A percentile compares a stretch with the other conserved stretches of the same genome.
Evolutionary conservation across 2,797 vertebrate species (phyloP).

Genomic region (Mycteria americana): DNA sequence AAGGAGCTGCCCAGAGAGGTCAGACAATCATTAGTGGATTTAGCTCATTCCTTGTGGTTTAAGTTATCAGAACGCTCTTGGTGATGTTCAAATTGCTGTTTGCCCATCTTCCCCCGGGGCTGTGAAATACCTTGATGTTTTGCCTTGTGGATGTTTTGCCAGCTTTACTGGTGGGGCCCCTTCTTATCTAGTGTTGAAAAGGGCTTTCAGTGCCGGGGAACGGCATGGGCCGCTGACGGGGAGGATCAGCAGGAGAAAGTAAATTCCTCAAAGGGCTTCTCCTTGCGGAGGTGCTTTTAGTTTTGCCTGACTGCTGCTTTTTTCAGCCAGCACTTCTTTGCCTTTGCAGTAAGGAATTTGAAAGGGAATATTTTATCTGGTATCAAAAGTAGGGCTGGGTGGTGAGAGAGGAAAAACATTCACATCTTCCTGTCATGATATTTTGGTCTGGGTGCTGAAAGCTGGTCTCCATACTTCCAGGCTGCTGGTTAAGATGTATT

Average conservation of each 20-base stretch:
- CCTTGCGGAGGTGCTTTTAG: background rate
- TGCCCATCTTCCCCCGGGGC: background rate
- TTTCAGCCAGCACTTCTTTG: background rate
- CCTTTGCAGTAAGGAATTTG: background rate
- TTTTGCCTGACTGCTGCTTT: background rate
- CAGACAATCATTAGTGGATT: background rate
- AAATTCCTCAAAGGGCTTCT: conserved; percentile 9
- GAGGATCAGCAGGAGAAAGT: background rate
- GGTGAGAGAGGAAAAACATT: background rate
- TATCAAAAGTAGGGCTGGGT: background rate
- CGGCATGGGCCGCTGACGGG: background rate
- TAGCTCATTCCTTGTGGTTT: background rate
- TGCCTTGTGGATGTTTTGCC: background rate
- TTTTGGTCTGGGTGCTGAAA: background rate
- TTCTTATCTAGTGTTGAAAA: conserved; percentile 25
- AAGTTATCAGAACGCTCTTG: background rate
- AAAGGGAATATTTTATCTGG: background rate
- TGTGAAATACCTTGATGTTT: background rate
- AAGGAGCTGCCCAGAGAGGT: background rate
- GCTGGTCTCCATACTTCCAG: background rate
- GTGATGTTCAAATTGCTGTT: background rate
- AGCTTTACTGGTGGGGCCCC: conserved; percentile 1
- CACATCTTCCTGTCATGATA: background rate
- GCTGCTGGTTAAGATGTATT: background rate
- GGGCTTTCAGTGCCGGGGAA: background rate